phyloP scores from a whole-genome alignment of 2,113 vertebrate species.

The Hiodon tergisus region DNA sequence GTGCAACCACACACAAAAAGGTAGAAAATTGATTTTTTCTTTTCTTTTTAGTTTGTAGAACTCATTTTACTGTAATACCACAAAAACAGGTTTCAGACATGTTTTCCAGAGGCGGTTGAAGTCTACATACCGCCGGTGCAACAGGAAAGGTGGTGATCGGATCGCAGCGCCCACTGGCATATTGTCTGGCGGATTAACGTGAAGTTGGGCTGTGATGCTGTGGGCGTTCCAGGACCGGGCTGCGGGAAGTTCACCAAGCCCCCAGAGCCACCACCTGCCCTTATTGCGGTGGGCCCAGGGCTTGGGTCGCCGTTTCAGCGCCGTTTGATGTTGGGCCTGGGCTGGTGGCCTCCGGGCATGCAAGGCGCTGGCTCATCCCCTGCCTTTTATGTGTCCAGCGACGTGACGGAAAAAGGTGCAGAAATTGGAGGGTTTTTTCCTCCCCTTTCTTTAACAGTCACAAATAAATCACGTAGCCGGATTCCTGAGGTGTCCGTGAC shows the following conservation, averaged over 20 bases:
- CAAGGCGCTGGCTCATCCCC: not conserved
- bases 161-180: no score
- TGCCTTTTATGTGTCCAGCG: not conserved
- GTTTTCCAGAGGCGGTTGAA: not conserved
- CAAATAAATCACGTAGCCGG: not conserved
- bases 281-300: not conserved
- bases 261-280: not conserved
- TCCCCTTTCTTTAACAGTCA: not conserved
- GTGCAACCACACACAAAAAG: not conserved
- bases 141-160: no score
- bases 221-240: no score
- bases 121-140: no score
- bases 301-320: not conserved
- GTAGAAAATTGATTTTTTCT: not conserved
- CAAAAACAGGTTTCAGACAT: not conserved
- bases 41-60: not conserved
- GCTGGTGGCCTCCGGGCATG: not conserved
- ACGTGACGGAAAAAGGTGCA: not conserved
- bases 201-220: no score
- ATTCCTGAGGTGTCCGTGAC: not conserved
- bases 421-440: not conserved
- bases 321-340: not conserved
- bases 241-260: not conserved
- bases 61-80: not conserved
- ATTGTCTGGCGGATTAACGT: no score